Evolutionary conservation across 2,113 vertebrate species (phyloP).

Genomic region (Delphinus delphis): DNA sequence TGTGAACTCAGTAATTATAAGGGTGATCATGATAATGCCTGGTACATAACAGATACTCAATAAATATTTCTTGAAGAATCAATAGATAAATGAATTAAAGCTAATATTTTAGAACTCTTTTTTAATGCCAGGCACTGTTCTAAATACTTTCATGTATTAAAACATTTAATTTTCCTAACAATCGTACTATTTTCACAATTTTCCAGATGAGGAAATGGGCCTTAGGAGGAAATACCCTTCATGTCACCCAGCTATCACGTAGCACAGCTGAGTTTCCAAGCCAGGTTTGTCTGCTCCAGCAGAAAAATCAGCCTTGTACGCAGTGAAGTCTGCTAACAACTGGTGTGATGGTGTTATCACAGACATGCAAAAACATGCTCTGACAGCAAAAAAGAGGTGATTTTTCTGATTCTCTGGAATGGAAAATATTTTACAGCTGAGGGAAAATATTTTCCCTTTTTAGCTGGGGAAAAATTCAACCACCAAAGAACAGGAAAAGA

Average conservation of each 20-base stretch:
- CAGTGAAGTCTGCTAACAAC: not conserved
- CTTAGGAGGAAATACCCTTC: not conserved
- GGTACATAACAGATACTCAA: not conserved
- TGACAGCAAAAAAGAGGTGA: not conserved
- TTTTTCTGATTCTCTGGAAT: not conserved
- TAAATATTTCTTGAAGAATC: not conserved
- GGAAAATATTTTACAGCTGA: not conserved
- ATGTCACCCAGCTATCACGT: not conserved
- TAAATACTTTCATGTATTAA: not conserved
- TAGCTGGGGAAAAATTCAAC: not conserved
- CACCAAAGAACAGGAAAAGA: not conserved
- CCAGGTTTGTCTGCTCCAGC: not conserved
- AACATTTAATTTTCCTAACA: not conserved
- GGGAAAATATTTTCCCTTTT: not conserved
- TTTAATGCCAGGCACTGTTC: not conserved
- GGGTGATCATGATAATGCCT: not conserved
- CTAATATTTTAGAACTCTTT: not conserved
- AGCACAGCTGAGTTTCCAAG: not conserved
- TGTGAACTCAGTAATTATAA: not conserved
- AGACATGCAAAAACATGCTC: not conserved
- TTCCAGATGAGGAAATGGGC: not conserved
- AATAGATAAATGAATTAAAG: conserved; percentile 6
- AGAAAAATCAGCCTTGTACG: not conserved
- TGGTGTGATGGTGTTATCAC: no score
- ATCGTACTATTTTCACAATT: not conserved